phyloP scores from a whole-genome alignment of 1,140 invertebrate species.

The Eulimnadia texana region DNA sequence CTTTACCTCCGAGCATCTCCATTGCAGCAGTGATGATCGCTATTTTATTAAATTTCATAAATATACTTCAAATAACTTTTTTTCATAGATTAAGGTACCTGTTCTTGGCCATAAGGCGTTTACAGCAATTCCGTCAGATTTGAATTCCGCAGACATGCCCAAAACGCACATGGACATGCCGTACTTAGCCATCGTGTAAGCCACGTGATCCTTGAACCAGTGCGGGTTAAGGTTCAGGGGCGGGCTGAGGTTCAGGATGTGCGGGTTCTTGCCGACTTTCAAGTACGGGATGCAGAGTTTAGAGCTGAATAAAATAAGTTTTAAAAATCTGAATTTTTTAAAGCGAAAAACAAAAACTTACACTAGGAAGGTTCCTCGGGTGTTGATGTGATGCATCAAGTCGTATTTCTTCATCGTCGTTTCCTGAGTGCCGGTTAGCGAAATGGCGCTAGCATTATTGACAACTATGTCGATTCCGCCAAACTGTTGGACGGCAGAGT shows the following conservation, averaged over 20 bases:
- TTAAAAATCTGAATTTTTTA: conserved; percentile 1
- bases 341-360: conserved; percentile 34
- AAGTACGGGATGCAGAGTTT: conserved; percentile 84
- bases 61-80: neutral
- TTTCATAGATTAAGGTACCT: conserved; percentile 37
- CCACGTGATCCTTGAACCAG: conserved; percentile 89
- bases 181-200: conserved; percentile 97
- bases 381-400: conserved; percentile 83
- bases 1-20: conserved; percentile 63
- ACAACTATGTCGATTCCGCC: conserved; percentile 90
- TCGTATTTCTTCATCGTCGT: conserved; percentile 95
- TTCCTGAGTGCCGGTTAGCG: conserved; percentile 62
- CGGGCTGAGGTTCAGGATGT: conserved; percentile 91
- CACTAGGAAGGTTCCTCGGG: conserved; percentile 81
- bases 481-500: conserved; percentile 76
- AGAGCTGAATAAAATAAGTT: conserved; percentile 46
- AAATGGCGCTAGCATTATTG: conserved; percentile 96
- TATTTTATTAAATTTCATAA: neutral
- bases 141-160: conserved; percentile 89
- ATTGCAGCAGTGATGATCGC: conserved; percentile 53
- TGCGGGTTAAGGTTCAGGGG: conserved; percentile 75
- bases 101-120: conserved; percentile 96
- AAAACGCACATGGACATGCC: conserved; percentile 98
- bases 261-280: conserved; percentile 75
- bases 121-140: conserved; percentile 66